Evolutionary conservation across 2,888 invertebrate genomes (phyloP).

Genomic region (Hipparchia sbordonii): DNA sequence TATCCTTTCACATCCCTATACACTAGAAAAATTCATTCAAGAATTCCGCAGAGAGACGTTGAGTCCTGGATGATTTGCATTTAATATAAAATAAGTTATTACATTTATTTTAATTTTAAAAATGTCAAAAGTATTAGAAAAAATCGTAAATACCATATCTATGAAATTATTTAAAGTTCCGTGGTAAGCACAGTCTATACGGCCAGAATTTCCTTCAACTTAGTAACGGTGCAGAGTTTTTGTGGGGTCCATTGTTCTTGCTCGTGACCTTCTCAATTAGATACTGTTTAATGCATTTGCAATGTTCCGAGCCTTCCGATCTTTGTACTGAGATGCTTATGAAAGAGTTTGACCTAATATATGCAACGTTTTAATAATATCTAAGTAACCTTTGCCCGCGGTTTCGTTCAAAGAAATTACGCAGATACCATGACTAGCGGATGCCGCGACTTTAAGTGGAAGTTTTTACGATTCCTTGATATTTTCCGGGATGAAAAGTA

Average conservation of each 20-base stretch:
- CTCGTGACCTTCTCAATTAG: constrained; percentile 55
- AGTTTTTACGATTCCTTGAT: too few species aligned
- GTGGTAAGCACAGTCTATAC: not conserved
- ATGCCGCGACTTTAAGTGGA: too few species aligned
- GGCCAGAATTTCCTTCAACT: constrained; percentile 13
- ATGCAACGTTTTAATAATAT: constrained; percentile 17
- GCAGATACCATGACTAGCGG: not conserved
- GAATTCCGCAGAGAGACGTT: too few species aligned
- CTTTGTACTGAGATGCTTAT: constrained; percentile 30
- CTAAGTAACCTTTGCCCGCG: not conserved
- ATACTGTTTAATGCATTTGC: constrained; percentile 38
- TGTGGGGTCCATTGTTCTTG: constrained; percentile 38
- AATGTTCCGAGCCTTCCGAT: constrained; percentile 31
- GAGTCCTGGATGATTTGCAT: too few species aligned
- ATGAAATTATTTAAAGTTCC: not conserved
- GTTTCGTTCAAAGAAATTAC: not conserved
- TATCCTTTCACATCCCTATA: too few species aligned
- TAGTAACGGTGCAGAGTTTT: constrained; percentile 31
- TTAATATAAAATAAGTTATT: too few species aligned
- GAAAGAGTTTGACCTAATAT: constrained; percentile 29
- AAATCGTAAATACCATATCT: not conserved
- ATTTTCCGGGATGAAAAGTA: too few species aligned
- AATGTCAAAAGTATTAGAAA: too few species aligned
- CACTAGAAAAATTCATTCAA: too few species aligned
- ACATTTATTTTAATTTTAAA: too few species aligned